phyloP scores from a whole-genome alignment of 2,888 invertebrate genomes.

The Andrena camellia region DNA sequence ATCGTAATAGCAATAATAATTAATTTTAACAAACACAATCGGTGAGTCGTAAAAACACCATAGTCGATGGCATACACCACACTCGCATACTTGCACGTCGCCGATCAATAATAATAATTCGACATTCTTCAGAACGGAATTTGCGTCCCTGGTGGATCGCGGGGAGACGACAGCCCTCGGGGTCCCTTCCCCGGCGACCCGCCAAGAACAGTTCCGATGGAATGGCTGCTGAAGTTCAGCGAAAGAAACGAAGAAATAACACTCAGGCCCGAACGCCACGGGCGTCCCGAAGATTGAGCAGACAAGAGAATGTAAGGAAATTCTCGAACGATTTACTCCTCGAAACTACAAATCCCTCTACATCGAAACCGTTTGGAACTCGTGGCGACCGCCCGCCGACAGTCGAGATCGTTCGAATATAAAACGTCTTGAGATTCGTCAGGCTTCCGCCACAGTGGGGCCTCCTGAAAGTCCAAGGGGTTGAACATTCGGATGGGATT shows the following conservation, averaged over 20 bases:
- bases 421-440: not conserved
- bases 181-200: slow-evolving; percentile 8
- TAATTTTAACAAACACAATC: slow-evolving; percentile 78
- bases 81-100: slow-evolving; percentile 61
- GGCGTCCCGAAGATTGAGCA: slow-evolving; percentile 65
- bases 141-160: slow-evolving; percentile 37
- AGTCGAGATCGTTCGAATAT: not conserved
- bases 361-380: slow-evolving; percentile 36
- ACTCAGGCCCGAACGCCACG: slow-evolving; percentile 25
- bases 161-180: not conserved
- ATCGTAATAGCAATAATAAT: slow-evolving; percentile 70
- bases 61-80: slow-evolving; percentile 65
- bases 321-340: slow-evolving; percentile 40
- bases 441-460: not conserved
- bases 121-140: slow-evolving; percentile 51
- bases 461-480: not conserved
- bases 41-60: slow-evolving; percentile 69
- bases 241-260: slow-evolving; percentile 44
- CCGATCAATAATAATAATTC: slow-evolving; percentile 48
- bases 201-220: slow-evolving; percentile 56
- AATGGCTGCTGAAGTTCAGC: slow-evolving; percentile 66
- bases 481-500: too few species aligned
- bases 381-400: not conserved
- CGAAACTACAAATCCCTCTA: slow-evolving; percentile 35
- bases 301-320: slow-evolving; percentile 60